A percentile compares a stretch with the other conserved stretches of the same genome.
Conservation (phyloP, 2,797 vertebrate genomes). For the Sorex maritimensis region DNA sequence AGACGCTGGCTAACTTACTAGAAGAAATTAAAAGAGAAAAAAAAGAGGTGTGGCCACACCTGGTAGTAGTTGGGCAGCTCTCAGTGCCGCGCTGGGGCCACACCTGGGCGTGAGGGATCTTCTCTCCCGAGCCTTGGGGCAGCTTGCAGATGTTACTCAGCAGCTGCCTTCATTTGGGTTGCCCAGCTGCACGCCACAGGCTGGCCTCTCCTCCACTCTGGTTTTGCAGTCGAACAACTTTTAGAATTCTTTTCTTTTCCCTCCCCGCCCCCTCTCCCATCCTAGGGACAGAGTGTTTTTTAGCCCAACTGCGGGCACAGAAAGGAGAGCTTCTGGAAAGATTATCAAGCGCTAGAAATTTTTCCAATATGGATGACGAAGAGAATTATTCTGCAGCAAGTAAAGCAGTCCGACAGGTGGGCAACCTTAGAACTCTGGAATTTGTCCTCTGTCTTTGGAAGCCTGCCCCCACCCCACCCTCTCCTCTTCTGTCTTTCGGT, state of each 20-base stretch:
- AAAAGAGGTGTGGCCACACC: too few species aligned
- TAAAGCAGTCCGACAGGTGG: slow-evolving; percentile 97
- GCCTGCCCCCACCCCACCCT: too few species aligned
- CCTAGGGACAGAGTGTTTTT: slow-evolving; percentile 95
- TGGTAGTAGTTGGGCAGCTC: too few species aligned
- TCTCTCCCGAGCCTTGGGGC: neutral
- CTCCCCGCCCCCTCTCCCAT: slow-evolving; percentile 41
- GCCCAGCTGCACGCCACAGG: slow-evolving; percentile 3
- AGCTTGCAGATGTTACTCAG: slow-evolving; percentile 26
- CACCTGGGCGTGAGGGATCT: neutral
- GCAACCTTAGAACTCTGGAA: slow-evolving; percentile 1
- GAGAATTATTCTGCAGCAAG: slow-evolving; percentile 95
- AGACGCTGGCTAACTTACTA: slow-evolving; percentile 32
- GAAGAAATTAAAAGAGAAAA: neutral
- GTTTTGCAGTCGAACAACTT: slow-evolving; percentile 45
- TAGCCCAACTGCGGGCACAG: slow-evolving; percentile 96
- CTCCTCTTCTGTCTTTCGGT: too few species aligned
- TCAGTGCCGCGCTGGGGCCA: too few species aligned
- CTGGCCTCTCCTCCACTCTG: neutral
- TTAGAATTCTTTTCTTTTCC: slow-evolving; percentile 25
- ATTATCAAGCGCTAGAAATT: slow-evolving; percentile 96
- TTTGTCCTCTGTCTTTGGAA: too few species aligned
- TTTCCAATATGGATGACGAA: slow-evolving; percentile 96
- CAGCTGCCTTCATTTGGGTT: neutral
- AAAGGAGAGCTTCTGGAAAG: slow-evolving; percentile 97